Base-by-base conservation (phyloP, 2,888 invertebrate species). In the Sminthurides aquaticus region DNA sequence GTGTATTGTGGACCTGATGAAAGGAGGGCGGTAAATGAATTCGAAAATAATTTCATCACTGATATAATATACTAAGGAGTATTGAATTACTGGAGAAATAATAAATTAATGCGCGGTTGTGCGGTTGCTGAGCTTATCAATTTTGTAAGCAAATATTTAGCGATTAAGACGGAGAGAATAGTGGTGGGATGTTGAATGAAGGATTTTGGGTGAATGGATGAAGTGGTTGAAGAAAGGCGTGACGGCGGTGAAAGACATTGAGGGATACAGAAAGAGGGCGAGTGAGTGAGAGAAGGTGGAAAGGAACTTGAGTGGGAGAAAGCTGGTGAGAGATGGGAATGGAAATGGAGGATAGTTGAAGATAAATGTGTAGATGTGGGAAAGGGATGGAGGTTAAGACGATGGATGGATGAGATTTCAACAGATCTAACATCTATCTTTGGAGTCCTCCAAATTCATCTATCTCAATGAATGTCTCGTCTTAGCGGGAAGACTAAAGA, bases 361-460 rank as follows among this genome's bases (percentile, higher is more conserved):
- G n/a, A n/a, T n/a, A n/a, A n/a, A n/a, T n/a, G n/a, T n/a, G n/a
- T n/a, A 57, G 3, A 58, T 43, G 26, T 27, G 57, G 27, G 28
- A 57, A 28, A 27, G 24, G 2, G n/a, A 27, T 57, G 29, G 57
- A 24, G 43, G n/a, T n/a, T n/a, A n/a, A n/a, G n/a, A 18, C 11
- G 52, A 52, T 52, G 52, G 52, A 52, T 52, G 52, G 52, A 52
- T 52, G 52, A 52, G 52, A 52, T 52, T 52, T 52, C 52, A 52
- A 20, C 52, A 22, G 20, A 52, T 52, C 22, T 52, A 52, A 22
- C 52, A 52, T 52, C 22, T 52, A 52, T 52, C 52, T 52, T 52
- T 52, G 20, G 20, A 52, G 20, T 52, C 15, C 11, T 52, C 5
- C 11, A 52, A 52, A 52, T 52, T 52, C 52, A 52, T 52, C 52